phyloP scores from a whole-genome alignment of 2,113 vertebrate genomes.

The Poeciliopsis turrubarensis region DNA sequence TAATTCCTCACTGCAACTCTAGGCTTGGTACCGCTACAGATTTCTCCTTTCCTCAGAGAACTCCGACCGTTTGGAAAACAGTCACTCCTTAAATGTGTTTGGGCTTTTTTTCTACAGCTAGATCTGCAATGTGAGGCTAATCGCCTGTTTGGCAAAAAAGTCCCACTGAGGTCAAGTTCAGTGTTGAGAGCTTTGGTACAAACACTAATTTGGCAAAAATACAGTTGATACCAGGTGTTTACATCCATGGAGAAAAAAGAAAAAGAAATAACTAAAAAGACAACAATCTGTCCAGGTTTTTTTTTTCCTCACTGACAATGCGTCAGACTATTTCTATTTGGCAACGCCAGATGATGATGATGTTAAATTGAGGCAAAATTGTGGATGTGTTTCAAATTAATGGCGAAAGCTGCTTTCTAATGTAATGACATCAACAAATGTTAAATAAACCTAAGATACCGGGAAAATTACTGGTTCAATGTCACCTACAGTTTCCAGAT shows the following conservation, averaged over 20 bases:
- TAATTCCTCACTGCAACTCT: not conserved
- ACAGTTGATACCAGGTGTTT: not conserved
- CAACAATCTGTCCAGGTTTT: not conserved
- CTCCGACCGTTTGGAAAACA: not conserved
- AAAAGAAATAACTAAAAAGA: not conserved
- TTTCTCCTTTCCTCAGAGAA: not conserved
- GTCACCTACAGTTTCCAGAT: not conserved
- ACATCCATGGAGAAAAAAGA: not conserved
- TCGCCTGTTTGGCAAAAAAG: constrained; percentile 1
- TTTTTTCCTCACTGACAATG: not conserved
- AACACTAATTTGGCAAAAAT: not conserved
- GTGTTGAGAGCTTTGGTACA: not conserved
- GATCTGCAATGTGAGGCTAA: not conserved
- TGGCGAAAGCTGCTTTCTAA: not conserved
- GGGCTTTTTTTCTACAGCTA: not conserved
- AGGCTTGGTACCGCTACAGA: not conserved
- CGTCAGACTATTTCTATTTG: not conserved
- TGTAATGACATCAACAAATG: no score
- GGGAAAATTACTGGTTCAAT: not conserved
- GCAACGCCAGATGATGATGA: not conserved
- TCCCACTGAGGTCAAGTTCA: not conserved
- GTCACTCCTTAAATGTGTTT: not conserved
- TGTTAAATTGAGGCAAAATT: not conserved
- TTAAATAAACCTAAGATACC: no score
- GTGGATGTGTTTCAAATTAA: not conserved